Base-by-base conservation (phyloP, 2,113 vertebrate genomes). In the Saccopteryx leptura region DNA sequence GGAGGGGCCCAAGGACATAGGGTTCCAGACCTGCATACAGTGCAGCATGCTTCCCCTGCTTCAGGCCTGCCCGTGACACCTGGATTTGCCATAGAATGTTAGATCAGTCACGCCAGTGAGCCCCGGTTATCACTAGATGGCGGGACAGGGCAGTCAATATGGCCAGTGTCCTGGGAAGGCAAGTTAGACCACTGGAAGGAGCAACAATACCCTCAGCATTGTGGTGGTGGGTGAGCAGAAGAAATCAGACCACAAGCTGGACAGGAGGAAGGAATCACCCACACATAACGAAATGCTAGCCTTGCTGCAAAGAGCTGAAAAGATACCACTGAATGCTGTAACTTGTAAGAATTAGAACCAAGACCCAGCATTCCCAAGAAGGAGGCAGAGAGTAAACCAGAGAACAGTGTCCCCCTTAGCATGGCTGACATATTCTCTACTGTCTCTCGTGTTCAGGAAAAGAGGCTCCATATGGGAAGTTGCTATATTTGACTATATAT, bases 1-100 rank as follows among this genome's bases (percentile, higher is more conserved):
- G 4, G 54, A 46, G 24, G 9, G 13, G 7, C 17, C 21, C 12
- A 1, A 7, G 0, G 50, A 19, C 78, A 14, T 0, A 0, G 17
- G 15, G 52, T 79, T 75, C n/a, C 24, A 94, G 71, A 71, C 8
- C 28, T 39, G 12, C 23, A 14, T 21, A 48, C 48, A 12, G 12
- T 0, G 24, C 26, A 4, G 2, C 23, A 10, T 0, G 4, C 5
- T 19, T 63, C 19, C 21, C 18, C 10, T 48, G 52, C 4, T 10
- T 24, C 17, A 13, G 18, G 50, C 9, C 7, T 31, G 9, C n/a
- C 39, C 23, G 14, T 2, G 54, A 89, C 72, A 79, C 6, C 17
- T 14, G 8, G 7, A 58, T 18, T 69, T 82, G 31, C 14, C 7
- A 6, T 9, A 14, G 19, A 48, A 33, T 7, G 6, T 82, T 18